Percentiles rank a stretch among this genome's conserved stretches.
Conservation (phyloP, 1,140 invertebrate species). For the Pectinophora gossypiella region DNA sequence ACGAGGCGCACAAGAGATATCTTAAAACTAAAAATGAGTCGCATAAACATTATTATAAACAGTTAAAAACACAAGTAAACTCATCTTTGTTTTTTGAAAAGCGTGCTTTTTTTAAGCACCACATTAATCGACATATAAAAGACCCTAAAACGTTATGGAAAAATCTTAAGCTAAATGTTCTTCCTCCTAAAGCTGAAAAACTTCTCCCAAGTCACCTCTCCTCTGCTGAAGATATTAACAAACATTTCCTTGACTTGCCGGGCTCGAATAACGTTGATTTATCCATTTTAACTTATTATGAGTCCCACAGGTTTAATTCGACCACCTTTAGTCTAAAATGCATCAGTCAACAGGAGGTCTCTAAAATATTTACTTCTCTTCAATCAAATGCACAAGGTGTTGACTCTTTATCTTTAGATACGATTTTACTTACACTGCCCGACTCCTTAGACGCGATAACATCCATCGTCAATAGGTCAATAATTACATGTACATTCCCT, state of each 20-base stretch:
- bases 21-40: not conserved
- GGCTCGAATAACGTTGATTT: not conserved
- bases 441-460: not conserved
- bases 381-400: not conserved
- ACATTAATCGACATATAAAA: slow-evolving; percentile 1
- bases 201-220: not conserved
- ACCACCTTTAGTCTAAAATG: not conserved
- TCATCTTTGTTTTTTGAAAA: not conserved
- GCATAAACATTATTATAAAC: slow-evolving; percentile 4
- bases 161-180: slow-evolving; percentile 4
- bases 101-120: slow-evolving; percentile 5
- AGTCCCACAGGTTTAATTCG: not conserved
- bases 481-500: slow-evolving; percentile 3
- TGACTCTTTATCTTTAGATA: not conserved
- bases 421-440: not conserved
- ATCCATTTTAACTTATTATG: not conserved
- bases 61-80: slow-evolving; percentile 3
- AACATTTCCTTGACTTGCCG: not conserved
- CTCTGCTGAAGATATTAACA: not conserved
- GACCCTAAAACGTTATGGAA: slow-evolving; percentile 5
- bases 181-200: not conserved
- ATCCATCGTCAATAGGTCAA: not conserved
- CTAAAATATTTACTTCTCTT: not conserved
- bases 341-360: not conserved
- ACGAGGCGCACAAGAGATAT: slow-evolving; percentile 1